Evolutionary conservation across 1,140 invertebrate genomes (phyloP).

Genomic region (Pogonus chalceus): DNA sequence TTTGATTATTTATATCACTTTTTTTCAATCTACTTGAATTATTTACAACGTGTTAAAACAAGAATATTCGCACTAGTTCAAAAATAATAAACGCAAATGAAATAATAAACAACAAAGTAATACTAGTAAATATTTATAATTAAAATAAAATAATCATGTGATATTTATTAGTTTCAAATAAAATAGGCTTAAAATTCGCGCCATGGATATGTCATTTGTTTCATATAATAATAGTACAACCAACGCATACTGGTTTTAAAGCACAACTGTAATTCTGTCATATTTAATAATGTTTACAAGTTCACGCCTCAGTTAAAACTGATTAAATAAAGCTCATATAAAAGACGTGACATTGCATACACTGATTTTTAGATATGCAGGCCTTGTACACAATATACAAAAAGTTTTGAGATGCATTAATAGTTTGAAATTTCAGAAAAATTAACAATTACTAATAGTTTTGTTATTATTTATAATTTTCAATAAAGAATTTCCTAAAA

Average conservation of each 20-base stretch:
- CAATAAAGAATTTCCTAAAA: no score
- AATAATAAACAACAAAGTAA: no score
- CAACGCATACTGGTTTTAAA: background rate
- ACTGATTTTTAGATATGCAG: no score
- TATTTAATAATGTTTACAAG: background rate
- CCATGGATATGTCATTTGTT: background rate
- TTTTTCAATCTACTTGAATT: background rate
- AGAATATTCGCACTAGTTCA: no score
- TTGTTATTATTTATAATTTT: no score
- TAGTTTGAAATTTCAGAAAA: no score
- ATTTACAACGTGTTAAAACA: background rate
- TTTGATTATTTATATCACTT: background rate
- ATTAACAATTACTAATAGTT: no score
- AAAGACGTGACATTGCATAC: background rate
- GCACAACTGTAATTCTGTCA: background rate
- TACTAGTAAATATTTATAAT: background rate
- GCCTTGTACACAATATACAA: no score
- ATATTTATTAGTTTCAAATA: background rate
- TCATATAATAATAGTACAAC: background rate
- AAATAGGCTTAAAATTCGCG: background rate
- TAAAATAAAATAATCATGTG: background rate
- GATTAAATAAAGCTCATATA: background rate
- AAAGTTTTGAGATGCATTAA: no score
- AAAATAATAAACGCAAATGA: no score
- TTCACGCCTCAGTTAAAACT: background rate